Evolutionary conservation across 2,113 vertebrate genomes (phyloP).

Genomic region (Ctenodactylus gundi): DNA sequence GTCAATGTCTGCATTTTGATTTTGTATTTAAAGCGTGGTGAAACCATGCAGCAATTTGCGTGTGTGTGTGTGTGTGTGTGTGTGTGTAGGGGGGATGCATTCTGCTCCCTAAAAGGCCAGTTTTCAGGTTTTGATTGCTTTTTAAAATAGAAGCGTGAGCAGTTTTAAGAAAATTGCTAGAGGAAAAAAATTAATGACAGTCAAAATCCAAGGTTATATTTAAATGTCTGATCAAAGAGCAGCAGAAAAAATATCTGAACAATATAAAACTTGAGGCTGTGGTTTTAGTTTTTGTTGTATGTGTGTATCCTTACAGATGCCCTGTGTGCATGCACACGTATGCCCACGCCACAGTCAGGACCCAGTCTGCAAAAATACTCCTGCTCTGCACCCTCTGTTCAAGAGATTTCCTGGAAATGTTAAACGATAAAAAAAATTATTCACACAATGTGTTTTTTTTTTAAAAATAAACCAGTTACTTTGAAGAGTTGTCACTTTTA

Average conservation of each 20-base stretch:
- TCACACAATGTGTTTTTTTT: not conserved
- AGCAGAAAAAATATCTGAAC: conserved; percentile 16
- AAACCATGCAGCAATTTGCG: conserved; percentile 64
- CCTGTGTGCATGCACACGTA: no score
- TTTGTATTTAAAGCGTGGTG: conserved; percentile 68
- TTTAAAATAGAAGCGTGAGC: conserved; percentile 71
- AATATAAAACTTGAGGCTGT: not conserved
- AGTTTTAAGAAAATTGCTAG: conserved; percentile 66
- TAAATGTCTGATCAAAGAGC: conserved; percentile 47
- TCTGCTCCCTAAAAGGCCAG: conserved; percentile 59
- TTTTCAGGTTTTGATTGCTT: conserved; percentile 71
- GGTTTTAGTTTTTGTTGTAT: not conserved
- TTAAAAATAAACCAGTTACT: not conserved
- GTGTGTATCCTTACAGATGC: not conserved
- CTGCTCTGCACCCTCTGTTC: conserved; percentile 11
- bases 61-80: no score
- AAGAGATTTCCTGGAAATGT: not conserved
- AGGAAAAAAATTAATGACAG: conserved; percentile 66
- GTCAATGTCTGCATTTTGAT: conserved; percentile 81
- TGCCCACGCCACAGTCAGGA: not conserved
- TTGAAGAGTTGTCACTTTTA: not conserved
- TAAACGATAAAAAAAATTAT: not conserved
- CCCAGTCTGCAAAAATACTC: not conserved
- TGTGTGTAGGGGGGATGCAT: not conserved
- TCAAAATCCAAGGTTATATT: conserved; percentile 38